Base-by-base conservation (phyloP, 2,888 invertebrate species). In the Apamea anceps region DNA sequence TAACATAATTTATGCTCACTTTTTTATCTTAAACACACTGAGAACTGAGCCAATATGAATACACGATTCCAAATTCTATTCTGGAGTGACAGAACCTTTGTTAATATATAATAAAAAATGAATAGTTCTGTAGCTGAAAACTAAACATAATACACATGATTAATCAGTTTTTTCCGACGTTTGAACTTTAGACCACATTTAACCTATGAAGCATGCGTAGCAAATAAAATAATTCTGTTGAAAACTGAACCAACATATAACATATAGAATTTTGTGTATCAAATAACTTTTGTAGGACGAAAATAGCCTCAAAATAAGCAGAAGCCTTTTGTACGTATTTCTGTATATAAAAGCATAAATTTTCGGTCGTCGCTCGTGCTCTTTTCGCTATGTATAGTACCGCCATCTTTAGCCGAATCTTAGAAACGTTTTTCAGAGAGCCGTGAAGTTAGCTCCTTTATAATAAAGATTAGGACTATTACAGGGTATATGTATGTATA, bases 341-440 rank as follows among this genome's bases (percentile, higher is more conserved):
- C 45, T 70, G 48, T 57, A 18, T 57, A 57, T 42, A 76, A 63
- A 81, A 76, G 4, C n/a, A 60, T 63, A 57, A 54, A 75, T 72
- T 76, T 82, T 74, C 77, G 45, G 80, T 54, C 28, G 60, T 70
- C 65, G 76, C 15, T 48, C 71, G 67, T 70, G 57, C 66, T 77
- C 75, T 73, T 85, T 85, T 85, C 73, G 62, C 72, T 75, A 32
- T 66, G 82, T 75, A 77, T 71, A 77, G 73, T 75, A 89, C 76
- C 88, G 88, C 88, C 88, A 88, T 88, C 88, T 88, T 88, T 85
- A 77, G 79, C 54, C 66, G 70, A 83, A 86, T 79, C 73, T 86
- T 79, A 80, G 82, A 84, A 86, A 82, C 82, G 73, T 84, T 86
- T 89, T 88, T 80, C 77, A 73, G 77, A 83, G 81, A 68, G 72